Evolutionary conservation across 2,113 vertebrate genomes (phyloP), one percentile per base, ranked within the genome.

Genomic region (Anthoscopus minutus): DNA sequence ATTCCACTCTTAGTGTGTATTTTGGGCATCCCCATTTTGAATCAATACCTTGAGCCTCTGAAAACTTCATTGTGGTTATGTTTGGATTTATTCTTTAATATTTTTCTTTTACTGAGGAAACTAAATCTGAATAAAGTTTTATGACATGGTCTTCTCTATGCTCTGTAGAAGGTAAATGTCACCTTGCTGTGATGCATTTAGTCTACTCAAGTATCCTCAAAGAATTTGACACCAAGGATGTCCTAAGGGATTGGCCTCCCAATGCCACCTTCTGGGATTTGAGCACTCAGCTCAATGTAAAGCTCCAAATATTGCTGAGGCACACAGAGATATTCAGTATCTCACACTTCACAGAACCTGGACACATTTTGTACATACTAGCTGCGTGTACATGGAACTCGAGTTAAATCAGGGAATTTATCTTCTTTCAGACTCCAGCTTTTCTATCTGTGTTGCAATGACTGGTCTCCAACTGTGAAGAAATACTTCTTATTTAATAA

Each of bases 401-500:
- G 0, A 48, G 65, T 70, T 51, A 92, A 79, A 92, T 70, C 27
- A 56, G 53, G 81, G 72, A 88, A 57, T 89, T 91, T 60, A 2
- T 83, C 47, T 91, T 86, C 69, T 65, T 89, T 83, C 73, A 84
- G 31, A 47, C 60, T 90, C 35, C 60, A 64, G 53, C 31, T 92
- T 84, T 95, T 92, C 80, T 73, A 77, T 58, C n/a, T 53, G 56
- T 67, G 30, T 81, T 4, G 11, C 70, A 84, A 31, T 56, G 53
- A 71, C 5, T 93, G 48, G 40, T 60, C n/a, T 78, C 65, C 61
- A 92, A 77, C 80, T 94, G 80, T 31, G 72, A 92, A 58, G 40
- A 93, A 93, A 91, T 60, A 50, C 40, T 90, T 62, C 71, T 70
- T 91, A 48, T 88, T 96, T 51, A 93, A 20, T 57, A 81, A 81